Evolutionary conservation across 37 sponge, comb jelly and placozoan species (phyloP).

Genomic region (Tethya wilhelma): DNA sequence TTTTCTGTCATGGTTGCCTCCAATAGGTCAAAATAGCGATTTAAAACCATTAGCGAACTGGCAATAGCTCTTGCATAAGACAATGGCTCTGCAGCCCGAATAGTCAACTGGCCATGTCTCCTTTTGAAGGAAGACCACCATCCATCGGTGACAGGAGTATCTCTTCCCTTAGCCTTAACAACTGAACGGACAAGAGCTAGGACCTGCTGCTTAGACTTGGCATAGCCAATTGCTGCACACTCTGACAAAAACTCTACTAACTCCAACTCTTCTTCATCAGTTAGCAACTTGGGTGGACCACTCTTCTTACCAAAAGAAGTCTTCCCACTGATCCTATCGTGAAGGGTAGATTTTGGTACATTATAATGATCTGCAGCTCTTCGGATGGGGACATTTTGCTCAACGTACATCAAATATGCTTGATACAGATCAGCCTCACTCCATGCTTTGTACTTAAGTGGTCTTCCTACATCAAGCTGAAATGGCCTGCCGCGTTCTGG

Average conservation of each 20-base stretch:
- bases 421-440: no score
- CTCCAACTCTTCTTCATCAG: background rate
- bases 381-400: no score
- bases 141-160: background rate
- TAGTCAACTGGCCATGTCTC: conserved; percentile 11
- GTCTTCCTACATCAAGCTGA: no score
- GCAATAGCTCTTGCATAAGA: conserved; percentile 27
- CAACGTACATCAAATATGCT: no score
- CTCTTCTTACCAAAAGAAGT: background rate
- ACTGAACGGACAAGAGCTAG: background rate
- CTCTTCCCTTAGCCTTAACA: background rate
- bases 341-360: background rate
- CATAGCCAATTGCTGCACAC: background rate
- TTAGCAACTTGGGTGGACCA: background rate
- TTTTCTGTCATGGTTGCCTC: conserved; percentile 19
- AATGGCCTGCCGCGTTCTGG: no score
- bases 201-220: background rate
- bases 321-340: background rate
- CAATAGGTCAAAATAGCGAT: conserved; percentile 36
- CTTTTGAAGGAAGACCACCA: conserved; percentile 8
- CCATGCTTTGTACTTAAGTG: no score
- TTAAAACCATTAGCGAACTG: conserved; percentile 3
- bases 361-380: background rate
- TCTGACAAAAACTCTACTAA: background rate
- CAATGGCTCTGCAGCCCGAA: conserved; percentile 27